Conservation (phyloP, 2,797 vertebrate genomes). For the Microcaecilia unicolor region DNA sequence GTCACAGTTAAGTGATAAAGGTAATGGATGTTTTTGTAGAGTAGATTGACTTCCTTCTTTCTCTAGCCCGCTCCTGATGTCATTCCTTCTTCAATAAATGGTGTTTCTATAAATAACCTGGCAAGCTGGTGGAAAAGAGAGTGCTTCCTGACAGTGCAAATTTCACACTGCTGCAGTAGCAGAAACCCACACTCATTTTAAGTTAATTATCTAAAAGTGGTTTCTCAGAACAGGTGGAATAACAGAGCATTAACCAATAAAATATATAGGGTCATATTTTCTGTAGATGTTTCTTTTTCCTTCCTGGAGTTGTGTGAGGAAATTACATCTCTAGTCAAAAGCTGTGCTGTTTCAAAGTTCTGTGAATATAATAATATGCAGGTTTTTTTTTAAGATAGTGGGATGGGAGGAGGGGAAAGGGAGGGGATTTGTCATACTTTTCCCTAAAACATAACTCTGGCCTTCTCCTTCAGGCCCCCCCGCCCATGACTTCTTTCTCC, state of each 20-base stretch:
- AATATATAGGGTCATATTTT: too few species aligned
- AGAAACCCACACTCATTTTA: constrained; percentile 28
- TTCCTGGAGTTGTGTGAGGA: too few species aligned
- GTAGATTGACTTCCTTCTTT: constrained; percentile 43
- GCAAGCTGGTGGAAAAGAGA: constrained; percentile 17
- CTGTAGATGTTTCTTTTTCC: too few species aligned
- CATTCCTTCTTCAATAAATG: constrained; percentile 29
- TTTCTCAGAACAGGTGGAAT: constrained; percentile 35
- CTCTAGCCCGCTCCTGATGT: constrained; percentile 39
- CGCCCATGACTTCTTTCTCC: too few species aligned
- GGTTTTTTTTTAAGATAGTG: too few species aligned
- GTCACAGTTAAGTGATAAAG: constrained; percentile 36
- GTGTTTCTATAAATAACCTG: constrained; percentile 42
- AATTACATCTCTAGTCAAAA: too few species aligned
- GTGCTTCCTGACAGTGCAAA: constrained; percentile 42
- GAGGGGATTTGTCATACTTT: too few species aligned
- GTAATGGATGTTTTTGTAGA: constrained; percentile 46
- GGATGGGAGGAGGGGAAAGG: too few species aligned
- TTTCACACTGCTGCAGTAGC: constrained; percentile 40
- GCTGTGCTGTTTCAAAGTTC: too few species aligned
- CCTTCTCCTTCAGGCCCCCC: too few species aligned
- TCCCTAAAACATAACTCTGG: too few species aligned
- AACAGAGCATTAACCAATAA: constrained; percentile 20
- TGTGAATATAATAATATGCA: too few species aligned
- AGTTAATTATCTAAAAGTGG: constrained; percentile 26